Evolutionary conservation across 2,888 invertebrate species (phyloP).

Genomic region (Cosmia trapezina): DNA sequence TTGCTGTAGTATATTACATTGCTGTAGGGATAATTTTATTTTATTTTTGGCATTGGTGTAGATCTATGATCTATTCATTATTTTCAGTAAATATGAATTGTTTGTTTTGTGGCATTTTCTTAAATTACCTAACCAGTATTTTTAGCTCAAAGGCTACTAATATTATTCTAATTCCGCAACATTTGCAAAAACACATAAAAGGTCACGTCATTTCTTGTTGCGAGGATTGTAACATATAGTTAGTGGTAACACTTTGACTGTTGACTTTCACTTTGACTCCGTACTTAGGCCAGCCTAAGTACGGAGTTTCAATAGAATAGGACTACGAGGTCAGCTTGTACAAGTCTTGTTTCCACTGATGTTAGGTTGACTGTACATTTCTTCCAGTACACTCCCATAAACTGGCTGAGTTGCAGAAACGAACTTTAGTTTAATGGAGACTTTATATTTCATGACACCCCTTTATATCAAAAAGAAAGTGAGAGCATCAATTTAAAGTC

Average conservation of each 20-base stretch:
- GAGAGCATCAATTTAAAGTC: too few relatives aligned
- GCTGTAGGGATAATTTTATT: neutral
- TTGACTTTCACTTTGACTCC: neutral
- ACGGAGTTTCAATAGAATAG: neutral
- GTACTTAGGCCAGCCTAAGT: neutral
- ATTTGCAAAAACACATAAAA: conserved; percentile 11
- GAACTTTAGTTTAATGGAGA: too few relatives aligned
- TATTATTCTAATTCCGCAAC: conserved; percentile 20
- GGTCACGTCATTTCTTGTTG: neutral
- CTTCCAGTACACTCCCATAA: conserved; percentile 23
- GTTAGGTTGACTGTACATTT: conserved; percentile 14
- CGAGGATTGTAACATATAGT: conserved; percentile 1
- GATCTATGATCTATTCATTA: neutral
- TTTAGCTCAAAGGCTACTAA: neutral
- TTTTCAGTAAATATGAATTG: neutral
- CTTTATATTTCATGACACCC: too few relatives aligned
- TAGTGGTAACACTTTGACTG: neutral
- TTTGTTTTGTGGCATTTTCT: neutral
- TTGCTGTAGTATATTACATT: too few relatives aligned
- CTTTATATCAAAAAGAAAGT: too few relatives aligned
- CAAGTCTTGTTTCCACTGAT: neutral
- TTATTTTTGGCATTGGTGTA: conserved; percentile 1
- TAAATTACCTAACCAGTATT: neutral
- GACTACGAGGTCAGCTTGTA: neutral
- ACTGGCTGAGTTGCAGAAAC: conserved; percentile 33